A percentile compares a stretch with the other conserved stretches of the same genome.
Conservation (phyloP, 1,140 invertebrate genomes). For the Temnothorax curvispinosus region DNA sequence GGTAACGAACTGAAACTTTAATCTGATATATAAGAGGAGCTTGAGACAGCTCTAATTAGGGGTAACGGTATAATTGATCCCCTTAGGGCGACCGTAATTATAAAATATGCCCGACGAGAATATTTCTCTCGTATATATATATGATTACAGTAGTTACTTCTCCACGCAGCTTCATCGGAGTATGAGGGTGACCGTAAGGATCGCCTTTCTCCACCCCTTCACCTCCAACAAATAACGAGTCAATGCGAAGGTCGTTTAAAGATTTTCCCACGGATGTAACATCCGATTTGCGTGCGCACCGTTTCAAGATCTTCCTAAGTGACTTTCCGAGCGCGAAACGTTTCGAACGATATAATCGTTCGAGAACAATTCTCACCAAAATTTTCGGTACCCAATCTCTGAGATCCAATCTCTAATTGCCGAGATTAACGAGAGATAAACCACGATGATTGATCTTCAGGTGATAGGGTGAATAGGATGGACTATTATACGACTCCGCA, state of each 20-base stretch:
- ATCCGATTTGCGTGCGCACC: background rate
- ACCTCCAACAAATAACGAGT: background rate
- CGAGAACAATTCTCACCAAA: background rate
- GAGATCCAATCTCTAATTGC: background rate
- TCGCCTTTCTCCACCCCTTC: background rate
- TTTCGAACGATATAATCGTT: background rate
- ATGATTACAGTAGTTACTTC: background rate
- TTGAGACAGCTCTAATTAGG: background rate
- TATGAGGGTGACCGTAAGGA: background rate
- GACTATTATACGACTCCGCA: background rate
- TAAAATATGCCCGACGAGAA: background rate
- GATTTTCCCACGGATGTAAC: background rate
- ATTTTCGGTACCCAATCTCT: background rate
- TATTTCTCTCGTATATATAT: background rate
- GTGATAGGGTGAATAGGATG: background rate
- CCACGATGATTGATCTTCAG: background rate
- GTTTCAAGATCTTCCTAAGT: background rate
- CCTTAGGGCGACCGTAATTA: background rate
- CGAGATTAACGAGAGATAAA: background rate
- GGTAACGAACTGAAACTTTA: background rate
- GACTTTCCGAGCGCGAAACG: background rate
- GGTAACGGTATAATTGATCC: background rate
- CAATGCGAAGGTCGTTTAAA: constrained; percentile 30
- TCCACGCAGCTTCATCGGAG: background rate
- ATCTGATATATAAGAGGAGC: background rate